These are phyloP conservation scores for Hippocampus kuda DNA, from an alignment of 2,797 vertebrate genomes.

Conservation along the genomic window DNA sequence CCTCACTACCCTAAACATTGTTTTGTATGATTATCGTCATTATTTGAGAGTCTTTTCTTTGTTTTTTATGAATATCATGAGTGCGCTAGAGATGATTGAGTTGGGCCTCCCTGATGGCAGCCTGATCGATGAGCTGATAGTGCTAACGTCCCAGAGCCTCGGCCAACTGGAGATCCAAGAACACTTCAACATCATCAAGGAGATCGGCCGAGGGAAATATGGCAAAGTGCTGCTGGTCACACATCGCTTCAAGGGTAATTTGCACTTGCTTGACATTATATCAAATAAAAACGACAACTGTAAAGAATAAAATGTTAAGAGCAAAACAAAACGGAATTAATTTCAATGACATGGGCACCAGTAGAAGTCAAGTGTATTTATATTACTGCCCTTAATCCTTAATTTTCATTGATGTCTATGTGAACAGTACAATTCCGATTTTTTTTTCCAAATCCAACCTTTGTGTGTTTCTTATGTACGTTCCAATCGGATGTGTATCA, in stretches of 20 bases:
- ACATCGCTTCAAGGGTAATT: conserved; percentile 65
- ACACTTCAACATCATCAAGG: conserved; percentile 70
- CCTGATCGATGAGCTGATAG: conserved; percentile 71
- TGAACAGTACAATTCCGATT: too few species aligned
- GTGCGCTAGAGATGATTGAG: conserved; percentile 56
- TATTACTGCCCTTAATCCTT: too few species aligned
- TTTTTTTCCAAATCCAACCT: too few species aligned
- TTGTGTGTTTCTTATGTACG: too few species aligned
- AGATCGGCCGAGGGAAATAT: conserved; percentile 73
- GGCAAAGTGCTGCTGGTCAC: conserved; percentile 72
- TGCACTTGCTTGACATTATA: background rate
- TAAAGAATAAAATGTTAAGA: too few species aligned
- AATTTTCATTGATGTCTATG: too few species aligned
- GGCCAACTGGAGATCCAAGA: conserved; percentile 66
- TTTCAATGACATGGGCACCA: too few species aligned
- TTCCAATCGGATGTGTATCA: too few species aligned
- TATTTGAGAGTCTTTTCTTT: background rate
- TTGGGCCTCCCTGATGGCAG: conserved; percentile 58
- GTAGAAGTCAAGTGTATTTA: too few species aligned
- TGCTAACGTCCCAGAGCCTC: conserved; percentile 69
- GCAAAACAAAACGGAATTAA: too few species aligned
- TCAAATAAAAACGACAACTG: background rate
- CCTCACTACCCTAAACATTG: background rate
- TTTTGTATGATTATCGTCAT: background rate
- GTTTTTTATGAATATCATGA: background rate